Percentiles rank a stretch among this genome's conserved stretches.
Conservation (phyloP, 1,140 invertebrate genomes). For the Cephus cinctus region DNA sequence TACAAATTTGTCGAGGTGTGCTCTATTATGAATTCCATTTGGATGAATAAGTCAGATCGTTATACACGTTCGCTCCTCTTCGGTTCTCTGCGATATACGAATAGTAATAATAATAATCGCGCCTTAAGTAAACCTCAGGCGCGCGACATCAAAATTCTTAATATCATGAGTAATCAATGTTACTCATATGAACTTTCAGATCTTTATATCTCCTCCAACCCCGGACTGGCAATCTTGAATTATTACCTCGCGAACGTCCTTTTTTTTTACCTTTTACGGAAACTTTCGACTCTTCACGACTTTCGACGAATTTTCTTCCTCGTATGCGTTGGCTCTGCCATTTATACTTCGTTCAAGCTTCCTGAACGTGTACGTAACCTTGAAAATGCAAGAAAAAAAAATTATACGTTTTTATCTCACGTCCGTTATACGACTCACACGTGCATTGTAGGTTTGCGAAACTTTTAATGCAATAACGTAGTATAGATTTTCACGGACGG, state of each 20-base stretch:
- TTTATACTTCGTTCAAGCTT: too few species aligned
- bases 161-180: background rate
- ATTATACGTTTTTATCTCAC: too few species aligned
- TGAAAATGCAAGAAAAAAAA: too few species aligned
- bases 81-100: background rate
- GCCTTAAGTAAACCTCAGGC: background rate
- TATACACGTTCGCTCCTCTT: slow-evolving; percentile 13
- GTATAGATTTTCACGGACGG: too few species aligned
- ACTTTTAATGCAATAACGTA: too few species aligned
- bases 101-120: background rate
- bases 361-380: too few species aligned
- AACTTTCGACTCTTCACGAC: too few species aligned
- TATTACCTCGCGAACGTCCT: background rate
- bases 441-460: too few species aligned
- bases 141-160: background rate
- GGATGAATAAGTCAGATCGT: slow-evolving; percentile 29
- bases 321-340: too few species aligned
- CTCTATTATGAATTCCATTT: slow-evolving; percentile 32
- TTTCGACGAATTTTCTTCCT: too few species aligned
- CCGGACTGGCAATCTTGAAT: background rate
- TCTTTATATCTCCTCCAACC: background rate
- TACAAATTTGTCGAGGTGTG: slow-evolving; percentile 35
- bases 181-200: background rate
- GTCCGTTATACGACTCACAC: too few species aligned
- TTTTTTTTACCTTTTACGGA: too few species aligned